Conservation (phyloP, 2,888 invertebrate species). For the Trissoscelio sp. region DNA sequence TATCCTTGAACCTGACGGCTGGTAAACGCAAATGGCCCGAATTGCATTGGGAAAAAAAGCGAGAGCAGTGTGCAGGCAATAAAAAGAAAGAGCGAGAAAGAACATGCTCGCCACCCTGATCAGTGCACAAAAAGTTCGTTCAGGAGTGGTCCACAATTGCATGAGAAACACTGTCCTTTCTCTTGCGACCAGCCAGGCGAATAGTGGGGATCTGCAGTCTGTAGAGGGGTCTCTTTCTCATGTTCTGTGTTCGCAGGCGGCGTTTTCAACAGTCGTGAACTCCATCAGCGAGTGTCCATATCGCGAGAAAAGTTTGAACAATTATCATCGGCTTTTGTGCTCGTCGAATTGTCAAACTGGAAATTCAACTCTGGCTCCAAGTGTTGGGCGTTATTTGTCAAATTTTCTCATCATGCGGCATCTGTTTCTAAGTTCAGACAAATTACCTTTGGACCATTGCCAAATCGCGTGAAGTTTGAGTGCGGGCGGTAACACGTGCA, state of each 20-base stretch:
- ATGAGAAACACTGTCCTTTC: constrained; percentile 82
- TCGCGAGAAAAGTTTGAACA: constrained; percentile 70
- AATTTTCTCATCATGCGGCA: constrained; percentile 6
- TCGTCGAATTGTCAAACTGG: neutral
- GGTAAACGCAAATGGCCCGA: constrained; percentile 24
- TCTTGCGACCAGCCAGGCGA: constrained; percentile 73
- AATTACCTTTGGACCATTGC: neutral
- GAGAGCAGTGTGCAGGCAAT: constrained; percentile 18
- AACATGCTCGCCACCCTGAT: constrained; percentile 20
- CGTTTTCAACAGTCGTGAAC: constrained; percentile 78
- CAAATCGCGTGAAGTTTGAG: neutral
- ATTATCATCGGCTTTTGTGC: constrained; percentile 35
- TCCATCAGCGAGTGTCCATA: constrained; percentile 76
- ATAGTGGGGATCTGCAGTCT: constrained; percentile 68
- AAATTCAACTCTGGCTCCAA: neutral
- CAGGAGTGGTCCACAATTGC: constrained; percentile 56
- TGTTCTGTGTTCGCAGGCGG: constrained; percentile 73
- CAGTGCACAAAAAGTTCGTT: constrained; percentile 50
- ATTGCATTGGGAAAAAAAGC: constrained; percentile 13
- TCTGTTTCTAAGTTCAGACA: neutral
- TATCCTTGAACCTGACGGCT: constrained; percentile 53
- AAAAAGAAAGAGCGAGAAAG: constrained; percentile 44
- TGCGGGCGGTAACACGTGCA: neutral
- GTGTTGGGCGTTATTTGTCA: constrained; percentile 18
- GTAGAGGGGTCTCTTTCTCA: constrained; percentile 72